phyloP scores from a whole-genome alignment of 2,113 vertebrate species.

The Cinclus cinclus region DNA sequence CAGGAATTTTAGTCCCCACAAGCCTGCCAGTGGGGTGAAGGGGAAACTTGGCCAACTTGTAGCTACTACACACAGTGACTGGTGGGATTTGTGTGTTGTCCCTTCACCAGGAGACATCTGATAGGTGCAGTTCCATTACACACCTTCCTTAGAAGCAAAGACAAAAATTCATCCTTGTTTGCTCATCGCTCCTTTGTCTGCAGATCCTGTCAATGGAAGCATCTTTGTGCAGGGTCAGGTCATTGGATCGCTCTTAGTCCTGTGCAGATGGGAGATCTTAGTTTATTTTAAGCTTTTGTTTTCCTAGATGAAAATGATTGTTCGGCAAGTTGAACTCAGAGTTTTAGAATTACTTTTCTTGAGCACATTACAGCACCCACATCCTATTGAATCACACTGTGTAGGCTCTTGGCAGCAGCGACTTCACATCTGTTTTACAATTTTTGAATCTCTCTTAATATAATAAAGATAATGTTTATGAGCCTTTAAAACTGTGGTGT shows the following conservation, averaged over 20 bases:
- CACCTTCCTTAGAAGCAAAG: not conserved
- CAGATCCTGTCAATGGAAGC: not conserved
- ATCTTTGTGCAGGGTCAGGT: not conserved
- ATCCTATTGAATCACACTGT: slow-evolving; percentile 27
- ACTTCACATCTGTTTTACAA: slow-evolving; percentile 49
- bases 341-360: slow-evolving; percentile 41
- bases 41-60: not conserved
- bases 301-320: slow-evolving; percentile 18
- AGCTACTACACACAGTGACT: not conserved
- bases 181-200: not conserved
- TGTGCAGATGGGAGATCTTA: not conserved
- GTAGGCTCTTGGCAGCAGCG: slow-evolving; percentile 28
- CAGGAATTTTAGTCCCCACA: not conserved
- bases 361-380: slow-evolving; percentile 52
- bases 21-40: not conserved
- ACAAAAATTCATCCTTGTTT: not conserved
- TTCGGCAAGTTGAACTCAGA: slow-evolving; percentile 19
- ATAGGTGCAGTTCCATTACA: not conserved
- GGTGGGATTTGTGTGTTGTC: not conserved
- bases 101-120: fast-evolving
- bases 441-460: slow-evolving; percentile 44
- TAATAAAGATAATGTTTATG: slow-evolving; percentile 57
- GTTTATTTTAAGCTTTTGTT: slow-evolving; percentile 49
- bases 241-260: not conserved
- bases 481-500: slow-evolving; percentile 46